These are phyloP conservation scores for Eupithecia exiguata DNA, from an alignment of 2,888 invertebrate species.

Conservation along the genomic window DNA sequence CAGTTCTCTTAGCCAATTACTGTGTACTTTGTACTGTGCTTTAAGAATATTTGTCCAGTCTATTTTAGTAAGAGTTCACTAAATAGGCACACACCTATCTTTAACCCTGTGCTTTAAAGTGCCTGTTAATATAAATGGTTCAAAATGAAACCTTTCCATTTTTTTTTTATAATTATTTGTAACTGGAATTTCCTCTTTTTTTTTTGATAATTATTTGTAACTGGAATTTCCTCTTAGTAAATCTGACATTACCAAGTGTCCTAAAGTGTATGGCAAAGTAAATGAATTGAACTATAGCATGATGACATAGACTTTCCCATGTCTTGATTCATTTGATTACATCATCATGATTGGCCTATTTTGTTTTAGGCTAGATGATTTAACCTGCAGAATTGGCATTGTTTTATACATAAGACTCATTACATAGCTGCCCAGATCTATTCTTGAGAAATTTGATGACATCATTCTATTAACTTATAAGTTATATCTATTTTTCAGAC, in stretches of 20 bases:
- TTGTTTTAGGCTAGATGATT: no score
- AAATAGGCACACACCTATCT: background rate
- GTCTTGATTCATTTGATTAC: background rate
- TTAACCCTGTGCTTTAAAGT: no score
- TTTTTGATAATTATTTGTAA: background rate
- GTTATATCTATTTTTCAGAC: slow-evolving; percentile 73
- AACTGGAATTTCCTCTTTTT: background rate
- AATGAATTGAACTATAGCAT: background rate
- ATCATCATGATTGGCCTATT: background rate
- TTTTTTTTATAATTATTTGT: background rate
- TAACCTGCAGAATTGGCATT: no score
- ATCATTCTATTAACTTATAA: background rate
- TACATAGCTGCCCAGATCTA: background rate
- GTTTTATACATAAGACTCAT: background rate
- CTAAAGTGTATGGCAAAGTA: background rate
- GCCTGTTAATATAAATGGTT: background rate
- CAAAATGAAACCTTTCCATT: background rate
- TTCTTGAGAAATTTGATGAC: background rate
- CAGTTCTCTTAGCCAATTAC: background rate
- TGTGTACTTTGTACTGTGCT: background rate
- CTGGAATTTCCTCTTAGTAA: no score
- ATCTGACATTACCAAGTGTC: background rate
- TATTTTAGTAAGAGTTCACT: background rate
- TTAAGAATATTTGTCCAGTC: background rate
- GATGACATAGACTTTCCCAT: background rate